A percentile compares a stretch with the other conserved stretches of the same genome.
Conservation (phyloP, 2,888 invertebrate genomes). For the Scaptomyza tumidula region DNA sequence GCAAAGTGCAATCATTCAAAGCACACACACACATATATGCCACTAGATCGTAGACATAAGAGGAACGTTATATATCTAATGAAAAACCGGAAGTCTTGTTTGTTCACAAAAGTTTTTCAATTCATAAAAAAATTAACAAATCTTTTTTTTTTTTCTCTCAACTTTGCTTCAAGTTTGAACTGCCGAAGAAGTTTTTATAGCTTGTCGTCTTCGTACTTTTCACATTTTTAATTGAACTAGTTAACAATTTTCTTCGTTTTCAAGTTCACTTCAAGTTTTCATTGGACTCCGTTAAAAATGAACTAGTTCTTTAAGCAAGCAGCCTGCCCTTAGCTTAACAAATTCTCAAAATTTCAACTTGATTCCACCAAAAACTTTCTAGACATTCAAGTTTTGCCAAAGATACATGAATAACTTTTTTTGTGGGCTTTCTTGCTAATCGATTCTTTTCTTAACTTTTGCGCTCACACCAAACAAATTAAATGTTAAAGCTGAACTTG, state of each 20-base stretch:
- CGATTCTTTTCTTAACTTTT: constrained; percentile 27
- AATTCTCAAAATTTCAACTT: constrained; percentile 22
- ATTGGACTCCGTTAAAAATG: constrained; percentile 8
- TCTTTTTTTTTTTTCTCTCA: background rate
- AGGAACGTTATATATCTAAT: too few relatives aligned
- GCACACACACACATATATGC: background rate
- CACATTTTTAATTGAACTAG: constrained; percentile 7
- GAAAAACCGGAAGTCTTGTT: background rate
- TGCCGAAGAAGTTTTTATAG: background rate
- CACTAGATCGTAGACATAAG: background rate
- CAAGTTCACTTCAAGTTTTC: constrained; percentile 6
- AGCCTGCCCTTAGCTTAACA: constrained; percentile 14
- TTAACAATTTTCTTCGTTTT: constrained; percentile 1
- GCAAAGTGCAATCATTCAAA: constrained; percentile 19
- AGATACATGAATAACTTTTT: constrained; percentile 8
- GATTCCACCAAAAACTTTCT: constrained; percentile 23
- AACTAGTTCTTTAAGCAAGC: constrained; percentile 7
- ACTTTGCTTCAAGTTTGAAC: background rate
- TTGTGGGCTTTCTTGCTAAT: constrained; percentile 16
- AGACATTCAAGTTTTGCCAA: constrained; percentile 15
- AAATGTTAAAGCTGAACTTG: background rate
- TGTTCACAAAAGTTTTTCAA: background rate
- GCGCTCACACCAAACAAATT: background rate
- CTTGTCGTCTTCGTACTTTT: background rate
- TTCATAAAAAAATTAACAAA: background rate